Evolutionary conservation across 2,888 invertebrate genomes (phyloP).

Genomic region (Stenchaetothrips biformis): DNA sequence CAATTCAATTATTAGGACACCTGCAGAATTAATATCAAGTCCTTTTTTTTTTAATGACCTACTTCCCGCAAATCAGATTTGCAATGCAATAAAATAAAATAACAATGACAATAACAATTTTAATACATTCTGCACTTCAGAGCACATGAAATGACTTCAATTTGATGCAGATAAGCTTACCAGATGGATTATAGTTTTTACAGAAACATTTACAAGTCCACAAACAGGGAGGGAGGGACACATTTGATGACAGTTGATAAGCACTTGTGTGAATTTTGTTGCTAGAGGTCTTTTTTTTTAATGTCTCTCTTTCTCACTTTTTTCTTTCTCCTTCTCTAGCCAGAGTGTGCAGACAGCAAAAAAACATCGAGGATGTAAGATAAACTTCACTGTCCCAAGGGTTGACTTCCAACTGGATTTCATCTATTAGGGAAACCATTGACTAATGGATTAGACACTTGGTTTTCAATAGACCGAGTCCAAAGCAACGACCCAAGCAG

Average conservation of each 20-base stretch:
- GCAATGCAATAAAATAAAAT: background rate
- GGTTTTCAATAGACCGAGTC: no score
- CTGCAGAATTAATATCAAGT: no score
- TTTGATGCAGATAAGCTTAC: no score
- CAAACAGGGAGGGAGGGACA: background rate
- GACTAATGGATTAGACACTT: no score
- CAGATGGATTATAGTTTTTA: no score
- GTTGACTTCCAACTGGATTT: no score
- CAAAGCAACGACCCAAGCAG: no score
- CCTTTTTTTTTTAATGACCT: no score
- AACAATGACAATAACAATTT: background rate
- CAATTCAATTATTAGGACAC: background rate
- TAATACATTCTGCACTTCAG: background rate
- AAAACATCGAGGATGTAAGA: no score
- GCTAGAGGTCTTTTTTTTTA: background rate
- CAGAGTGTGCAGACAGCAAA: background rate
- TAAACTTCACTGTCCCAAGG: no score
- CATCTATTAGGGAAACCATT: no score
- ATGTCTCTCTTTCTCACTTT: constrained; percentile 16
- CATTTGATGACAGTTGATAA: background rate
- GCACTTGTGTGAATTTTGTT: constrained; percentile 21
- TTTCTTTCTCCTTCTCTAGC: background rate
- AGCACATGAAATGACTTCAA: background rate
- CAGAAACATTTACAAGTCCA: no score
- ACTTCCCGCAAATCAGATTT: background rate